phyloP scores from a whole-genome alignment of 2,888 invertebrate species.

The Troilus luridus region DNA sequence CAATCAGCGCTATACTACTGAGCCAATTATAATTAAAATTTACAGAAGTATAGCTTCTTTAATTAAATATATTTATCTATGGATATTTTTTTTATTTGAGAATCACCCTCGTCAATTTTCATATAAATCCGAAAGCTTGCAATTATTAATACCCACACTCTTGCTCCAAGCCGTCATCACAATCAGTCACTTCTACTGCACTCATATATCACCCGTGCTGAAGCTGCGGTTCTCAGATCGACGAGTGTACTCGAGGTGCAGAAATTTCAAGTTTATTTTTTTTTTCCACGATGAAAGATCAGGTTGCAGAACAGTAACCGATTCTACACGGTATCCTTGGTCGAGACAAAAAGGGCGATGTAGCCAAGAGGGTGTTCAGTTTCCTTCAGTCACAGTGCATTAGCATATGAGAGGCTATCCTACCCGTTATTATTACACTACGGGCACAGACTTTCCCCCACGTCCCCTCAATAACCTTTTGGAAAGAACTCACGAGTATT shows the following conservation, averaged over 20 bases:
- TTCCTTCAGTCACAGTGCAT: constrained; percentile 29
- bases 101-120: too few species aligned
- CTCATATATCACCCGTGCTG: neutral
- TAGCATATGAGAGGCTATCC: constrained; percentile 31
- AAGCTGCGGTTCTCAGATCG: neutral
- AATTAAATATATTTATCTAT: too few species aligned
- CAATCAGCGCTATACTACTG: too few species aligned
- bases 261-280: neutral
- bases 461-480: neutral
- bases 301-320: constrained; percentile 18
- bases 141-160: too few species aligned
- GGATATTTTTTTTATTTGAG: too few species aligned
- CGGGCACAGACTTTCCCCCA: neutral
- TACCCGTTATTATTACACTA: constrained; percentile 22
- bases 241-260: neutral
- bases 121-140: too few species aligned
- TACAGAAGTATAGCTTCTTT: too few species aligned
- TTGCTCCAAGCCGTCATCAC: neutral
- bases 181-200: neutral
- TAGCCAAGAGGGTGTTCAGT: constrained; percentile 13
- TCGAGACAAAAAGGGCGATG: constrained; percentile 18
- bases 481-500: neutral
- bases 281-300: neutral
- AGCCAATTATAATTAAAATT: too few species aligned
- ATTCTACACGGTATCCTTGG: constrained; percentile 33